Base-by-base conservation (phyloP, 2,797 vertebrate species). In the Phylloscopus collybita region DNA sequence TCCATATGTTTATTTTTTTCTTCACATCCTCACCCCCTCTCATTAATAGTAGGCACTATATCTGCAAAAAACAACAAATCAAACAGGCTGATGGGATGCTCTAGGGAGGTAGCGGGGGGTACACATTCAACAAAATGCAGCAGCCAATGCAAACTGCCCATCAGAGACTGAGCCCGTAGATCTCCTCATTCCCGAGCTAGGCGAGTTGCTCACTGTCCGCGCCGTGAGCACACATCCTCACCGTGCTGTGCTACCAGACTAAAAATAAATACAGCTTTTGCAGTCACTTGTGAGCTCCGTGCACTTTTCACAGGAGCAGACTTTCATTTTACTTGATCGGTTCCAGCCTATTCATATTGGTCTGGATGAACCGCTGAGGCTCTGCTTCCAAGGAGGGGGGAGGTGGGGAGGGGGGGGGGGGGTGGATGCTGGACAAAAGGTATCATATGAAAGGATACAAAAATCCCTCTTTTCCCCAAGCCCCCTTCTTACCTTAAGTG, bases 401-500 rank as follows among this genome's bases (percentile, higher is more conserved):
- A 15, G 36, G 40, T 16, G 40, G 34, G 34, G 34, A 8, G 34
- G 34, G 34, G 34, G 34, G 45, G 45, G 11, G 20, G 36, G 40
- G 17, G 40, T 32, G 42, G 44, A 29, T 71, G 80, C 74, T 36
- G 86, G 54, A 54, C 81, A 91, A 45, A 62, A 66, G 59, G 16
- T 5, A 26, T 1, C 12, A 5, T 22, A 70, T 13, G 54, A 88
- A 91, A 88, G 34, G 45, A 25, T 13, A 36, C 0, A 9, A 51
- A 88, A 62, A 29, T 5, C 59, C 66, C 66, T 42, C 16, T 44
- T 49, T 34, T 56, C 62, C 94, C 82, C 64, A 16, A 61, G 65
- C n/a, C 42, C 76, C 50, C 42, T 76, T 54, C 95, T 97, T 97
- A 97, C 95, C 93, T 97, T 94, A 88, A 92, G 6, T 20, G 95